Conservation (phyloP, 1,140 invertebrate genomes). For the Acarapis woodi region DNA sequence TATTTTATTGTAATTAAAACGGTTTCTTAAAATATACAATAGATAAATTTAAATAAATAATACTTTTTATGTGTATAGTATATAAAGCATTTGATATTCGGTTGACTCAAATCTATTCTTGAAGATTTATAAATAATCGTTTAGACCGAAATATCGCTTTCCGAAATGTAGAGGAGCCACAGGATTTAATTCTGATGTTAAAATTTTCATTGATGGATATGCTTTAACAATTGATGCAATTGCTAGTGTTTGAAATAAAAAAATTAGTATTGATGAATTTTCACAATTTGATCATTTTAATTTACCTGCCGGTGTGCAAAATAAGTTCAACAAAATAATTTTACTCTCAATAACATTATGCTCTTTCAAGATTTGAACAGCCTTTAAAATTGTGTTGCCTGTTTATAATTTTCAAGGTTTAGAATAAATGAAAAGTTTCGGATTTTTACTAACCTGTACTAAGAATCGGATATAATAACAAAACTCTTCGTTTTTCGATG, state of each 20-base stretch:
- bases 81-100: no score
- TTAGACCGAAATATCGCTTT: constrained; percentile 94
- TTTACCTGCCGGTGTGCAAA: constrained; percentile 50
- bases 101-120: no score
- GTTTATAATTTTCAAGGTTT: no score
- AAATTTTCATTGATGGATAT: constrained; percentile 70
- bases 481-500: constrained; percentile 50
- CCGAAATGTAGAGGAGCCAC: constrained; percentile 95
- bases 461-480: constrained; percentile 97
- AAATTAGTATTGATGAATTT: neutral
- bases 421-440: no score
- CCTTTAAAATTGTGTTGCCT: constrained; percentile 82
- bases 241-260: constrained; percentile 23
- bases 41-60: no score
- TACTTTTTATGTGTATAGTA: no score
- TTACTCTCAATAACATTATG: constrained; percentile 72
- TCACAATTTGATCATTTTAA: neutral
- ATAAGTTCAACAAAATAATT: constrained; percentile 81
- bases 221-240: constrained; percentile 50
- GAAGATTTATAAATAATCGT: no score
- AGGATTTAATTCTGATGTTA: constrained; percentile 75
- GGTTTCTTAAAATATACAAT: no score
- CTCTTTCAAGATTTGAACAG: constrained; percentile 69
- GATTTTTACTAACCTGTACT: no score
- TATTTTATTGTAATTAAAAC: no score